Evolutionary conservation across 2,797 vertebrate genomes (phyloP).

Genomic region (Micropoecilia bifurca): DNA sequence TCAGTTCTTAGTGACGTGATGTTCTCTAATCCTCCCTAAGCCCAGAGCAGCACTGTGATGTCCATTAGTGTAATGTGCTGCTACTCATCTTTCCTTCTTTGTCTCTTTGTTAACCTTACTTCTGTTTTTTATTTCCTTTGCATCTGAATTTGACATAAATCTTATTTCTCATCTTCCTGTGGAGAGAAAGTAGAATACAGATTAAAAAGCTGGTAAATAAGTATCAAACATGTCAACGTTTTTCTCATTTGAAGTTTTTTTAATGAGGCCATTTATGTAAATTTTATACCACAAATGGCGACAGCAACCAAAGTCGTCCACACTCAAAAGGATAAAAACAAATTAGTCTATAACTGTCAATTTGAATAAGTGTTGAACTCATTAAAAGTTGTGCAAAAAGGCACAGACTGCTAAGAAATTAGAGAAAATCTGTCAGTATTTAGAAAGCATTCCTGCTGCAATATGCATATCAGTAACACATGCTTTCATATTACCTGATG

Average conservation of each 20-base stretch:
- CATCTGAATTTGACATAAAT: not conserved
- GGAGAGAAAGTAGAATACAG: not conserved
- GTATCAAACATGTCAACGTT: not conserved
- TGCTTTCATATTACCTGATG: not conserved
- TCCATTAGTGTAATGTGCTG: constrained; percentile 74
- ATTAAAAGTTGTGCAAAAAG: not conserved
- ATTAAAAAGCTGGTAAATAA: not conserved
- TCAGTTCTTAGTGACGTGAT: constrained; percentile 66
- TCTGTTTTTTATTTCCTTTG: not conserved
- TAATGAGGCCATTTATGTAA: not conserved
- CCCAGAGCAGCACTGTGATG: constrained; percentile 62
- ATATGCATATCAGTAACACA: not conserved
- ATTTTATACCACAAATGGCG: not conserved
- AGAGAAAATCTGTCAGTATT: not conserved
- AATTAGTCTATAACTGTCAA: not conserved
- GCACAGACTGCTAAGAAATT: not conserved
- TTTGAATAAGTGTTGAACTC: not conserved
- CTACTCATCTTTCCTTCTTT: constrained; percentile 46
- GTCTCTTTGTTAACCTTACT: not conserved
- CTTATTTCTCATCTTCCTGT: not conserved
- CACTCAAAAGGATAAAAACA: not conserved
- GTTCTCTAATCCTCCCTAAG: constrained; percentile 74
- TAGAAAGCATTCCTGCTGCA: not conserved
- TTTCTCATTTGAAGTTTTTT: not conserved
- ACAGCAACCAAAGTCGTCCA: not conserved